Evolutionary conservation across 2,888 invertebrate genomes (phyloP).

Genomic region (Lepidocyrtinus sp.): DNA sequence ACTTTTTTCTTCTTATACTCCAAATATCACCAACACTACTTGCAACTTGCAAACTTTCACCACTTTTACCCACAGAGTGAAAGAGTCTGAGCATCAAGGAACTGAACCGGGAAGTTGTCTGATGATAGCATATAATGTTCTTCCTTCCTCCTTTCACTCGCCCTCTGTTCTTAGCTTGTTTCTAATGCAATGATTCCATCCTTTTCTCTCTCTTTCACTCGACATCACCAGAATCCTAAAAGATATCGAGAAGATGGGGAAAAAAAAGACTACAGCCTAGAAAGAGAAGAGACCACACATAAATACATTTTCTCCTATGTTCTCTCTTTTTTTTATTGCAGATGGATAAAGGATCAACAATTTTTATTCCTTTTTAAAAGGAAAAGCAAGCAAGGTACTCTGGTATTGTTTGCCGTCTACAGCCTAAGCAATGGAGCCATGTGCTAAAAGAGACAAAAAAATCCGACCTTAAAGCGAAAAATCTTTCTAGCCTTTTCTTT

Average conservation of each 20-base stretch:
- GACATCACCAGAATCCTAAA: too few species aligned
- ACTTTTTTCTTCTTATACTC: background rate
- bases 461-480: conserved; percentile 26
- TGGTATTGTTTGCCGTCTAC: background rate
- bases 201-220: background rate
- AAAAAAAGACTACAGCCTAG: background rate
- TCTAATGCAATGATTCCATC: background rate
- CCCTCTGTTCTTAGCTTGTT: too few species aligned
- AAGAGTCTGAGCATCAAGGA: background rate
- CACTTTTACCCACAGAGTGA: background rate
- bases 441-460: conserved; percentile 22
- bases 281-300: background rate
- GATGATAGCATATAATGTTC: conserved; percentile 27
- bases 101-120: conserved; percentile 22
- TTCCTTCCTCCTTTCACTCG: conserved; percentile 22
- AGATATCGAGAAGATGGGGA: background rate
- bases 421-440: background rate
- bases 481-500: background rate
- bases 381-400: background rate
- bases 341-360: background rate
- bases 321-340: conserved; percentile 7
- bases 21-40: background rate
- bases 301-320: background rate
- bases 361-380: background rate
- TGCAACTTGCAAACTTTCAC: background rate